Evolutionary conservation across 2,113 vertebrate genomes (phyloP), one percentile per base, ranked within the genome.

Genomic region (Microcebus tavaratra): DNA sequence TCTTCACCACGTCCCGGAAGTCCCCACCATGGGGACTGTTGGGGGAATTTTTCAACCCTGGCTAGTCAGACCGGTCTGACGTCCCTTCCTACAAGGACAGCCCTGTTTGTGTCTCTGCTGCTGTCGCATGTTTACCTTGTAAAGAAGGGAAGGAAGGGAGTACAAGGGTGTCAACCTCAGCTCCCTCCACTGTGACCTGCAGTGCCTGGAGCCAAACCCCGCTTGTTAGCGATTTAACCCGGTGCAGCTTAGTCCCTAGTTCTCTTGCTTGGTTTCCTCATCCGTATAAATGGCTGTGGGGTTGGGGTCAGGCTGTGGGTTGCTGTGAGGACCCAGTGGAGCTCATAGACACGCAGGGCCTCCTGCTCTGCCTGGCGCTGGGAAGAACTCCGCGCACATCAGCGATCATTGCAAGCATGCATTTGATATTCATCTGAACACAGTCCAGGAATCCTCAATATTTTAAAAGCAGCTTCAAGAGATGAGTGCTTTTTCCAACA

Each of bases 391-490:
- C 1, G 0, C 21, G 18, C 34, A 50, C 53, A 42, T 25, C 63
- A 59, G 15, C 63, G 6, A 0, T 39, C 53, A 27, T 18, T 15
- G 42, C 61, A 93, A 45, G 70, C 18, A 72, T 21, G 85, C 36
- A n/a, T 70, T 45, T 34, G 20, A 75, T 36, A 34, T 6, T 45
- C 57, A 27, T 59, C 72, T 93, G 91, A 96, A 91, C 79, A 13
- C 36, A 11, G 29, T 84, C 86, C 87, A 89, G 59, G 80, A 94
- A 91, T 7, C 18, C 75, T 93, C 84, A 87, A 29, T 95, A 95
- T 83, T 95, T 94, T 88, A 93, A 98, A 96, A 95, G 91, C 89
- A 86, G 25, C 63, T 65, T 86, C 34, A 42, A 67, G 94, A 82
- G 84, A 68, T n/a, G 79, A 73, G 39, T 39, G 18, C n/a, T 34